These are phyloP conservation scores for Phainopepla nitens DNA, from an alignment of 2,113 vertebrate genomes.

Conservation along the genomic window DNA sequence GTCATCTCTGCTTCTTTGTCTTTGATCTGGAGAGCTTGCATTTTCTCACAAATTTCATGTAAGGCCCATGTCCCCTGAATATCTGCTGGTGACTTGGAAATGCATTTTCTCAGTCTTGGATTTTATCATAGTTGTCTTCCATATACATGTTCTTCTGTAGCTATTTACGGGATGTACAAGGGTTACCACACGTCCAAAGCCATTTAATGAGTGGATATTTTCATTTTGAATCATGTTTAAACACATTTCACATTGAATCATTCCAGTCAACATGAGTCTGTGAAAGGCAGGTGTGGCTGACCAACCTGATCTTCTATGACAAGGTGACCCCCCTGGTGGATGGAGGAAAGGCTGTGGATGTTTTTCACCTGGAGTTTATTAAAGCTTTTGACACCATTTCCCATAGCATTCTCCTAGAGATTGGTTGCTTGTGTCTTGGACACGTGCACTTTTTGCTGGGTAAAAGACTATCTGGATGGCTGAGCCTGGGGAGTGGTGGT, in stretches of 20 bases:
- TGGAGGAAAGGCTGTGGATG: background rate
- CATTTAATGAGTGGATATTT: background rate
- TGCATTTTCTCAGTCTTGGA: background rate
- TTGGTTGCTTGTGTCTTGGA: background rate
- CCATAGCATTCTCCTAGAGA: background rate
- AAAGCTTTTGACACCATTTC: background rate
- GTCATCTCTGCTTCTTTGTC: background rate
- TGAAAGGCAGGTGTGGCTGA: background rate
- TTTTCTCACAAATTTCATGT: background rate
- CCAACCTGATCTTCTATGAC: background rate
- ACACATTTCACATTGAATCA: background rate
- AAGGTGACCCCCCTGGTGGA: background rate
- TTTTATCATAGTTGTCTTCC: background rate
- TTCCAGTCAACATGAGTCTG: background rate
- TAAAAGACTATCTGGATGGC: background rate
- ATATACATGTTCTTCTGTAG: background rate
- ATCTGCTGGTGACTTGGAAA: background rate
- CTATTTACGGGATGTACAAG: background rate
- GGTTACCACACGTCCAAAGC: background rate
- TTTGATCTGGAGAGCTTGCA: background rate
- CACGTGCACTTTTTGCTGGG: rapidly evolving
- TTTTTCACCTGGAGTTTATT: background rate
- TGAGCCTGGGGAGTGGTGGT: background rate
- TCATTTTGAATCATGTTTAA: background rate
- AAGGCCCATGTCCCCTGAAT: background rate